phyloP scores from a whole-genome alignment of 2,113 vertebrate species.

The Loxodonta africana region DNA sequence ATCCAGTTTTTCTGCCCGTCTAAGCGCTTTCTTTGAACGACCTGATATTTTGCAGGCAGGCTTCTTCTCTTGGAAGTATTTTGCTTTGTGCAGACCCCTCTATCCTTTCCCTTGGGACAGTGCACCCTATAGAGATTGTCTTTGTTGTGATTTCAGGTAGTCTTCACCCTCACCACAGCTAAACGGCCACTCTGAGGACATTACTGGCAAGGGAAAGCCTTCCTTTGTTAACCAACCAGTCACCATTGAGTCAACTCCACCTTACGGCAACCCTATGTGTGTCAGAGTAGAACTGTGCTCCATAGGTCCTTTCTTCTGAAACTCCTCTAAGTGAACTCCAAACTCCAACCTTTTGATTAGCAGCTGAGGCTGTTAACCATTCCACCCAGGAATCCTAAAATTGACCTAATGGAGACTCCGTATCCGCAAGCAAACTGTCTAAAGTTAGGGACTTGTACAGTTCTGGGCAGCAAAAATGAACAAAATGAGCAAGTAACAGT shows the following conservation, averaged over 20 bases:
- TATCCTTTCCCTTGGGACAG: neutral
- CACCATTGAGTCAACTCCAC: too few species aligned
- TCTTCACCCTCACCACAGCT: neutral
- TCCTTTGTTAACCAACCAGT: neutral
- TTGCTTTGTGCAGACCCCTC: neutral
- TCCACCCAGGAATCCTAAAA: neutral
- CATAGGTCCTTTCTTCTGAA: too few species aligned
- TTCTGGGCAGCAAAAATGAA: neutral
- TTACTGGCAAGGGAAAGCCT: neutral
- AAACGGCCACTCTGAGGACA: neutral
- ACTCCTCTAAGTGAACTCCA: too few species aligned
- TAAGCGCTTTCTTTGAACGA: neutral
- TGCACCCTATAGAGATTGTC: neutral
- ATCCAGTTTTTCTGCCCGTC: neutral
- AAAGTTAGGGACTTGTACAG: neutral
- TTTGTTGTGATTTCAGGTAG: neutral
- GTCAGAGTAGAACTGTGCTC: too few species aligned
- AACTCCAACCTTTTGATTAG: too few species aligned
- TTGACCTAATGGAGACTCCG: neutral
- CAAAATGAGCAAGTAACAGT: neutral
- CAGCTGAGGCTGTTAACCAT: too few species aligned
- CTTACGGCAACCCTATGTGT: too few species aligned
- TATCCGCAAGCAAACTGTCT: neutral
- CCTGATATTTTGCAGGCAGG: neutral
- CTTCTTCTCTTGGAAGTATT: neutral